Conservation (phyloP, 2,113 vertebrate genomes). For the Odontophorus gujanensis region DNA sequence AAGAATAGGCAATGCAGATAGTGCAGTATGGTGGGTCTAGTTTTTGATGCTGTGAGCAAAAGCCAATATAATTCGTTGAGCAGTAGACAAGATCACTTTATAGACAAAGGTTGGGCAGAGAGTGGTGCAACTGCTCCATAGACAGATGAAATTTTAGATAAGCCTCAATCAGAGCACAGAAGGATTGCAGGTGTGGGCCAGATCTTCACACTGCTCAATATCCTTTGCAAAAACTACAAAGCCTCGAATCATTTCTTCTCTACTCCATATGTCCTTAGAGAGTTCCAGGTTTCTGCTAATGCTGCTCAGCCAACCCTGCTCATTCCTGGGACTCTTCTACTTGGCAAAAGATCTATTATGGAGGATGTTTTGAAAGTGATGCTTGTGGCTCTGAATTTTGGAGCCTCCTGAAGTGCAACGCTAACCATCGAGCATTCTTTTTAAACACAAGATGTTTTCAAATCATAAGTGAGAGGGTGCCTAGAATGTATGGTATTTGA, state of each 20-base stretch:
- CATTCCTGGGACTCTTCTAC: neutral
- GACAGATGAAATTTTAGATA: neutral
- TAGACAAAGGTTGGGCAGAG: neutral
- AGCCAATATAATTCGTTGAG: neutral
- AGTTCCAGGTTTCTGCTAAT: neutral
- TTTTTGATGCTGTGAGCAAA: neutral
- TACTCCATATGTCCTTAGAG: rapidly evolving
- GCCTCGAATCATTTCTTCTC: neutral
- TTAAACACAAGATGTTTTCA: neutral
- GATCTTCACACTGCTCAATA: neutral
- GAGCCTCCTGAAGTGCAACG: neutral
- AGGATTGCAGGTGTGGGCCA: neutral
- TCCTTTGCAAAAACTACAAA: neutral
- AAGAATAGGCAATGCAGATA: neutral
- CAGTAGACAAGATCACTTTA: neutral
- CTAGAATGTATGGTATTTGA: neutral
- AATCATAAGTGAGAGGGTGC: neutral
- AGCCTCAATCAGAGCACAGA: neutral
- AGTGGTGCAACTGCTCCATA: rapidly evolving
- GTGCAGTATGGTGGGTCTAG: neutral
- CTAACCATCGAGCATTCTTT: neutral
- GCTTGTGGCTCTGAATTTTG: neutral
- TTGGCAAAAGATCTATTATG: neutral
- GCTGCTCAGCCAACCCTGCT: neutral
- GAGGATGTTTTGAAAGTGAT: neutral